Base-by-base conservation (phyloP, 2,797 vertebrate genomes). In the Nannoperca australis region DNA sequence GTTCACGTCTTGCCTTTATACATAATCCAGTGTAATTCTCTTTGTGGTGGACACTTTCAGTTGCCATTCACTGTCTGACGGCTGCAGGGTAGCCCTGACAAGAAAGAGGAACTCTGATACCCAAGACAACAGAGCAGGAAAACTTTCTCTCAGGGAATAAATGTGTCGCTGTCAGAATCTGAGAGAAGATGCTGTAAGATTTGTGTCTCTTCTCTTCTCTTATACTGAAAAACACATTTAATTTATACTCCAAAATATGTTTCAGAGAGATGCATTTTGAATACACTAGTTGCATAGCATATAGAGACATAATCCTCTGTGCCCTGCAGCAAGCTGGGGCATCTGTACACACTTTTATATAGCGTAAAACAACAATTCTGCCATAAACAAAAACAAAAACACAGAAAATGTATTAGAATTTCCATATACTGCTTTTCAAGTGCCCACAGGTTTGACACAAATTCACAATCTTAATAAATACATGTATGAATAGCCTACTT, bases 1-100 rank as follows among this genome's bases (percentile, higher is more conserved):
- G 71, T 79, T 89, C 72, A 82, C 78, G 86, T 83, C 86, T 73
- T 79, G 85, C 88, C 67, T 90, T 87, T 81, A 70, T 74, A 79
- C 74, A 77, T 94, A 94, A 95, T 94, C 91, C 85, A 47, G 68
- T 83, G 86, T 93, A 90, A 93, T 93, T 92, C 91, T 89, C 88
- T 91, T 92, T 93, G 91, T 92, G 88, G 67, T 66, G 67, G 88
- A 88, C 51, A 42, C 75, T 85, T 78, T 88, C 80, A 65, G 84
- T 85, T 91, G 88, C 90, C 87, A 79, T 45, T 79, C 76, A 82
- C 85, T 90, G 80, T 89, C 71, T 85, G 86, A 84, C 45, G 51
- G 68, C 83, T 81, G 67, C 74, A 78, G 74, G 75, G 36, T 56
- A 45, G 68, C 71, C 20, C 51, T 40, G 45, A 78, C 47, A 79